Conservation (phyloP, 2,113 vertebrate genomes). For the Plectropomus leopardus region DNA sequence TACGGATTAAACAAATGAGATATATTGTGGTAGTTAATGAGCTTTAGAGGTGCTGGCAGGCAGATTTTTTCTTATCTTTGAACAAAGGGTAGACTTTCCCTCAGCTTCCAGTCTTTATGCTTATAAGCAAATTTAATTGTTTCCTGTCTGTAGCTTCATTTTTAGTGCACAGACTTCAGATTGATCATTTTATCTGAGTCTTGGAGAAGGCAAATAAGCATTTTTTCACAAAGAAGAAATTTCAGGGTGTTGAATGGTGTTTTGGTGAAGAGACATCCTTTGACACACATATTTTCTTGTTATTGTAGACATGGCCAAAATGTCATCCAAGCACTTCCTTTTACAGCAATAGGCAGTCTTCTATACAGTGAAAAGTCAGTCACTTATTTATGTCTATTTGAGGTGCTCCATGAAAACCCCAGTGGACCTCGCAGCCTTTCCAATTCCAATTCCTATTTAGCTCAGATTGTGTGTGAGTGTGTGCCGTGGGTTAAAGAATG, state of each 20-base stretch:
- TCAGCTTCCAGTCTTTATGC: neutral
- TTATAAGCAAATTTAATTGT: neutral
- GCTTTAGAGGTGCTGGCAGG: neutral
- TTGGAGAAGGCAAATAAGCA: neutral
- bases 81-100: neutral
- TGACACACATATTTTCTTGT: neutral
- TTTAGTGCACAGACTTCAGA: neutral
- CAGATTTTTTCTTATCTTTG: neutral
- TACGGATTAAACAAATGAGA: neutral
- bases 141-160: neutral
- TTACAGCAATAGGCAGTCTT: neutral
- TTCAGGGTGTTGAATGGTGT: no score
- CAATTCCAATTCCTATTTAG: slow-evolving; percentile 41
- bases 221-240: neutral
- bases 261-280: neutral
- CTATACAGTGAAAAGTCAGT: slow-evolving; percentile 18
- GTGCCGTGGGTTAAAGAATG: slow-evolving; percentile 5
- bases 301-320: neutral
- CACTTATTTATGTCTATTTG: slow-evolving; percentile 4
- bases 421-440: slow-evolving; percentile 27
- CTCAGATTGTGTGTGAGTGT: neutral
- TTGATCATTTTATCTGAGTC: neutral
- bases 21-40: neutral
- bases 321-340: neutral
- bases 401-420: slow-evolving; percentile 9